Conservation (phyloP, 1,140 invertebrate species). For the Atta cephalotes region DNA sequence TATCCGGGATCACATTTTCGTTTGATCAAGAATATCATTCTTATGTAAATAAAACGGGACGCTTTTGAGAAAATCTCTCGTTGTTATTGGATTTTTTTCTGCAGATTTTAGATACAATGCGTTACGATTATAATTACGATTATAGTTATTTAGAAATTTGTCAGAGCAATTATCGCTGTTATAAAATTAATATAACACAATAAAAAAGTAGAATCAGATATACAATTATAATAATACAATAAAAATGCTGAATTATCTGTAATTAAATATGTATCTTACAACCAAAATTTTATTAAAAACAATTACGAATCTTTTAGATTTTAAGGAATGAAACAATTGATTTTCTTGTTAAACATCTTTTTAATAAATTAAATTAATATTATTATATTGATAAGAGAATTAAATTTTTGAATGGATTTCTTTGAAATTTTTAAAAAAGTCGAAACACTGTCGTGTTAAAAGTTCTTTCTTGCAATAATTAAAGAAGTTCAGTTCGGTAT, state of each 20-base stretch:
- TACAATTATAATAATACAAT: no score
- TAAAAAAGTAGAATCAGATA: background rate
- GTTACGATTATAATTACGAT: no score
- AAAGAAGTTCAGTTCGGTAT: background rate
- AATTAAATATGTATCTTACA: background rate
- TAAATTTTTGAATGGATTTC: background rate
- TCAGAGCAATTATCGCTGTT: background rate
- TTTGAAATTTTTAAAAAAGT: background rate
- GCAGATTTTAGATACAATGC: background rate
- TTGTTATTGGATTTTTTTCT: constrained; percentile 1
- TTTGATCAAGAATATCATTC: background rate
- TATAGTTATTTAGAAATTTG: background rate
- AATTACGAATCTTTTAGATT: background rate
- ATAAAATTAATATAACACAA: constrained; percentile 2
- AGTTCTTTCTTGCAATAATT: background rate
- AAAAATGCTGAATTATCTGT: no score
- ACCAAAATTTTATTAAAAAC: background rate
- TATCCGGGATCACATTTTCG: background rate
- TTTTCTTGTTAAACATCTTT: background rate
- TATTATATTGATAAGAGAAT: background rate
- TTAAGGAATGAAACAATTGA: constrained; percentile 5
- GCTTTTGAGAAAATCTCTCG: background rate
- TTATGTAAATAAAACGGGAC: background rate
- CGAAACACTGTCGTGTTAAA: background rate
- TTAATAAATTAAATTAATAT: background rate